Conservation (phyloP, 2,113 vertebrate genomes). For the Brachyistius frenatus region DNA sequence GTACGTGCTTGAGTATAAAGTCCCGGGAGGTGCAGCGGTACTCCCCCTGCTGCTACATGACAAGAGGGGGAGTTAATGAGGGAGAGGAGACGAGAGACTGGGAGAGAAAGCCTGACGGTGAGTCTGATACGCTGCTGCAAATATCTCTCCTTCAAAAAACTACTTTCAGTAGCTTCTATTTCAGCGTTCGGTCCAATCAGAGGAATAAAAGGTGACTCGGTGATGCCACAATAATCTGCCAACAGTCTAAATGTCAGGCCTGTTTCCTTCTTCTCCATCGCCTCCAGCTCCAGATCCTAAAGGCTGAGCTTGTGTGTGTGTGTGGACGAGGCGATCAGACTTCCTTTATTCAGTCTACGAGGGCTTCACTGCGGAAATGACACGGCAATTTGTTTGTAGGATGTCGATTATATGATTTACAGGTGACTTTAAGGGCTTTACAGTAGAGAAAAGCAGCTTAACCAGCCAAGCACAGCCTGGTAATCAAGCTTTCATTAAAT, state of each 20-base stretch:
- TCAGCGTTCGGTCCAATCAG: conserved; percentile 4
- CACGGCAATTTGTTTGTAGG: neutral
- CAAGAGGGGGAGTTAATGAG: conserved; percentile 15
- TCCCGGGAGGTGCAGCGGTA: conserved; percentile 10
- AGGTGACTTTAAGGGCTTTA: neutral
- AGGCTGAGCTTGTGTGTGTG: conserved; percentile 9
- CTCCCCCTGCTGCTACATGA: conserved; percentile 21
- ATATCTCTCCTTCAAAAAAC: neutral
- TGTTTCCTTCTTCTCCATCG: conserved; percentile 39
- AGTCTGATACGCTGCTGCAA: neutral
- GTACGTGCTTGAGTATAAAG: conserved; percentile 4
- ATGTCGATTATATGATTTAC: neutral
- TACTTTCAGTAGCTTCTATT: neutral
- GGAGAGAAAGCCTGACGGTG: too few relatives aligned
- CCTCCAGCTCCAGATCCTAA: conserved; percentile 25
- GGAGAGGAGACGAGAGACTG: neutral
- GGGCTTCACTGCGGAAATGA: conserved; percentile 4
- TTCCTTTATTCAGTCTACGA: neutral
- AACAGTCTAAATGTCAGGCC: conserved; percentile 20
- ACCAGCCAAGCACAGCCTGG: neutral
- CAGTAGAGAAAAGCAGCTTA: too few relatives aligned
- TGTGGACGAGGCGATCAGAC: neutral
- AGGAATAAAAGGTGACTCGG: conserved; percentile 22
- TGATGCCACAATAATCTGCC: conserved; percentile 19
- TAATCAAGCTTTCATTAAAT: neutral